A percentile compares a stretch with the other conserved stretches of the same genome.
Evolutionary conservation across 2,888 invertebrate species (phyloP).

Genomic region (Pseudococcus viburni): DNA sequence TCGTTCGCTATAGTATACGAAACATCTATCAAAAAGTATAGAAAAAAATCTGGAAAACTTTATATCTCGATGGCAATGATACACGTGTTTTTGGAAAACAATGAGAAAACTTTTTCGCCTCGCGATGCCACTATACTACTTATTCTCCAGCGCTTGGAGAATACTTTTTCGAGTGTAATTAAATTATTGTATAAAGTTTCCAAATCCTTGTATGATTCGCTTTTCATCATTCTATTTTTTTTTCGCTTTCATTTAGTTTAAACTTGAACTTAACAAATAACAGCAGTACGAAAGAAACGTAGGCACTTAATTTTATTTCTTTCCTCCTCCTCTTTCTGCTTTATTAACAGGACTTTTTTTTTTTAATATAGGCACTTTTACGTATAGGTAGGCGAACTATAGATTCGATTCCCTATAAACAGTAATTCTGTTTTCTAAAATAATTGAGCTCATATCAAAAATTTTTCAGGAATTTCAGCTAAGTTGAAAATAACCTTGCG

Average conservation of each 20-base stretch:
- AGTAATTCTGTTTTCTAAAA: too few relatives aligned
- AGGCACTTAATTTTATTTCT: not conserved
- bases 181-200: constrained; percentile 43
- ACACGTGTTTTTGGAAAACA: constrained; percentile 49
- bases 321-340: too few relatives aligned
- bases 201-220: constrained; percentile 43
- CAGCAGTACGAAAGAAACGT: not conserved
- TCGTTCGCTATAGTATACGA: not conserved
- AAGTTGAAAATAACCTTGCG: too few relatives aligned
- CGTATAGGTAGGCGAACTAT: too few relatives aligned
- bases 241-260: not conserved
- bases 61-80: constrained; percentile 13
- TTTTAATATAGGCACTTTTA: too few relatives aligned
- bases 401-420: too few relatives aligned
- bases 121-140: not conserved
- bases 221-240: constrained; percentile 15
- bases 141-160: not conserved
- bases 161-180: constrained; percentile 34
- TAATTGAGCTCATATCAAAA: too few relatives aligned
- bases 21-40: not conserved
- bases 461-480: too few relatives aligned
- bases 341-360: too few relatives aligned
- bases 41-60: not conserved
- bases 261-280: not conserved
- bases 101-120: constrained; percentile 50